phyloP scores from a whole-genome alignment of 2,888 invertebrate species.

The Drosophila neotestacea region DNA sequence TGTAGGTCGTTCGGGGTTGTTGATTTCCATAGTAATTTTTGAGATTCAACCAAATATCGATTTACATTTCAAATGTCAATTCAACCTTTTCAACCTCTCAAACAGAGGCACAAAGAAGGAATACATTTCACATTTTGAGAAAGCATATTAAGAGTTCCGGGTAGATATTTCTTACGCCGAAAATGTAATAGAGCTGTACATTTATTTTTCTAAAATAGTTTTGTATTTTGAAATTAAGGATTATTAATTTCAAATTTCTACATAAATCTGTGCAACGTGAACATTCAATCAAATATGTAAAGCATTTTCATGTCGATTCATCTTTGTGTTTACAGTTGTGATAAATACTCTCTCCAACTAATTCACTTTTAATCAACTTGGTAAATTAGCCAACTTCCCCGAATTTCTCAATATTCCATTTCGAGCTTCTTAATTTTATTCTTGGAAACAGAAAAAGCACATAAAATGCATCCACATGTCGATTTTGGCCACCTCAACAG shows the following conservation, averaged over 20 bases:
- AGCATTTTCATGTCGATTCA: too few relatives aligned
- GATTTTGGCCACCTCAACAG: constrained; percentile 20
- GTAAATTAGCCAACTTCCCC: neutral
- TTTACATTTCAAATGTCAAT: constrained; percentile 62
- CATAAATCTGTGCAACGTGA: too few relatives aligned
- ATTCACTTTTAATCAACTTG: constrained; percentile 11
- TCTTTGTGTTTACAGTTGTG: neutral
- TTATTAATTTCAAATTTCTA: too few relatives aligned
- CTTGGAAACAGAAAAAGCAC: constrained; percentile 13
- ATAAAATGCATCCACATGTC: constrained; percentile 36
- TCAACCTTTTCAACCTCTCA: constrained; percentile 14
- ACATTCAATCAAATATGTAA: too few relatives aligned
- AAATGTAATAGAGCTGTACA: too few relatives aligned
- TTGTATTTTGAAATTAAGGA: too few relatives aligned
- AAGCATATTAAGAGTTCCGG: neutral
- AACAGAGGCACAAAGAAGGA: constrained; percentile 23
- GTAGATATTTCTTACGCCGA: neutral
- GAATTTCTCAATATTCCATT: constrained; percentile 17
- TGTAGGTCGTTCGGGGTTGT: constrained; percentile 57
- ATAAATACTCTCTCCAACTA: neutral
- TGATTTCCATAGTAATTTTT: constrained; percentile 53
- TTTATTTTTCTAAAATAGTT: too few relatives aligned
- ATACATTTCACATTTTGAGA: constrained; percentile 28
- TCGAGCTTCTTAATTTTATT: constrained; percentile 2
- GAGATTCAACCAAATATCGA: constrained; percentile 31